Base-by-base conservation (phyloP, 1,140 invertebrate genomes). In the Spodoptera litura region DNA sequence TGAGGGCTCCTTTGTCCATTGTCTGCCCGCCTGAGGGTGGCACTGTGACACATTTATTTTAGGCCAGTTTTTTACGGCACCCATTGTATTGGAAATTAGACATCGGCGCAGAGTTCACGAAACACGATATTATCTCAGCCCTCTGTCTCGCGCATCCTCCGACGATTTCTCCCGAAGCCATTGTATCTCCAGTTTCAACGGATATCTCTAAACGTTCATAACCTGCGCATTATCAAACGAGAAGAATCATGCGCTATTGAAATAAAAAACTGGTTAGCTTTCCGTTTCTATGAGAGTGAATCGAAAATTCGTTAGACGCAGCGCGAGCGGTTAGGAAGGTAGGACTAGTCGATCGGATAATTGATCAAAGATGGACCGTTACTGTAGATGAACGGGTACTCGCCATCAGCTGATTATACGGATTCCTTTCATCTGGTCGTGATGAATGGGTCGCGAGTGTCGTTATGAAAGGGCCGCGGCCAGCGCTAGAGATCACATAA, bases 41-140 rank as follows among this genome's bases (percentile, higher is more conserved):
- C 91, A 88, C 91, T 93, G 89, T 92, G 93, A 94, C 93, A 93
- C 91, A 92, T 93, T 92, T 94, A 93, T 93, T 93, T 92, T 89
- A 88, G 88, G 87, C 89, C 83, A 89, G 85, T 92, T 94, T 94
- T 94, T 93, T 92, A 91, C 85, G 77, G 80, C 85, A 76, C 83
- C 93, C 91, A 94, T 94, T 94, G 93, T 94, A 91, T 93, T 93
- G 89, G 85, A 92, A 93, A 94, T 94, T 93, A 91, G 91, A 93
- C 89, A 91, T 90, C 88, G 88, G 84, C 85, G 84, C 86, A 82
- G 90, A 91, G 89, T 91, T 91, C 89, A 92, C 87, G 92, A 87
- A 89, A 91, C 84, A 85, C 88, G 91, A 94, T 94, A 90, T 88
- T 82, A 94, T 94, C 92, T 84, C 51, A 76, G 83, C 83, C 84